Evolutionary conservation across 2,888 invertebrate genomes (phyloP), one percentile per base, ranked within the genome.

Genomic region (Melitaea athalia): DNA sequence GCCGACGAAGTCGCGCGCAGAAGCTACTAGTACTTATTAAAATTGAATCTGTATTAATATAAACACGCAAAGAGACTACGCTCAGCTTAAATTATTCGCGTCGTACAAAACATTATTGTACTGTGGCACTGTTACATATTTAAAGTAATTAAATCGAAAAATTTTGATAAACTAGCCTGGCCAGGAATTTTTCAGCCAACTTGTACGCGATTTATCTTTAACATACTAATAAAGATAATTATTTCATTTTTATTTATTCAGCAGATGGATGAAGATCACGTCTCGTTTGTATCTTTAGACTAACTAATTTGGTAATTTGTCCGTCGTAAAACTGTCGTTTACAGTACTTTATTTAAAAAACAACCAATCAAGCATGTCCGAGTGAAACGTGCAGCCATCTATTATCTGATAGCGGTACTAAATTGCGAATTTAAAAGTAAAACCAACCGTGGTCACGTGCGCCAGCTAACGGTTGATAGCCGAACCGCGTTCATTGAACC

Each of bases 341-440:
- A 67, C 47, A 42, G 24, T 62, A 55, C 33, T n/a, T 61, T 45
- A 53, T 14, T n/a, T 33, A 42, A 15, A 65, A 15, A 47, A 8
- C 31, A 52, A 17, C 57, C 31, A 59, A 67, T 57, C 61, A 49
- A 61, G 61, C 66, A 55, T 61, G 66, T 42, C 49, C 17, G 42
- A 42, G 42, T 11, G 31, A 55, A 66, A 61, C 66, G 61, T 62
- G 66, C 50, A 52, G 84, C 85, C 82, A 86, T 90, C 92, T 91
- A 76, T 82, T 82, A 81, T 74, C 80, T 73, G 74, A 82, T 92
- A 91, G 92, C 91, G 86, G 87, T 84, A 91, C 81, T 79, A 85
- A 82, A 83, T 85, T 78, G 86, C 86, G 78, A 87, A 86, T 87
- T 85, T 86, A 89, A 91, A 91, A 91, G 91, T 90, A 92, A 91